A percentile compares a stretch with the other conserved stretches of the same genome.
phyloP scores from a whole-genome alignment of 2,888 invertebrate genomes.

The Zhengitettix transpicula region DNA sequence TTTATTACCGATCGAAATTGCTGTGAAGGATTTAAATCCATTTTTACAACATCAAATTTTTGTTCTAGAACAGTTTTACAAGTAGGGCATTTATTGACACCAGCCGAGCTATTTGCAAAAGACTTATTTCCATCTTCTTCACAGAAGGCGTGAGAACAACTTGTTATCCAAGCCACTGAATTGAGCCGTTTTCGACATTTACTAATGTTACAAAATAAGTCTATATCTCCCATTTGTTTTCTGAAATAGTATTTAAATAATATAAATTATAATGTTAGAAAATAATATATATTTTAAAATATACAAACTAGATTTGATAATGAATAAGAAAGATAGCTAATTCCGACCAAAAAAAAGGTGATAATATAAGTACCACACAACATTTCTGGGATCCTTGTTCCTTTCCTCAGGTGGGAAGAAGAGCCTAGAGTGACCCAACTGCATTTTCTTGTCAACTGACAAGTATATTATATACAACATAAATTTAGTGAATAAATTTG shows the following conservation, averaged over 20 bases:
- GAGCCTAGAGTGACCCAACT: no score
- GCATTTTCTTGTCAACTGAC: no score
- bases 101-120: neutral
- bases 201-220: slow-evolving; percentile 24
- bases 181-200: slow-evolving; percentile 23
- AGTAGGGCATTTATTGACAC: slow-evolving; percentile 16
- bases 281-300: no score
- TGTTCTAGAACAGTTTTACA: slow-evolving; percentile 19
- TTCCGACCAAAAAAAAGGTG: no score
- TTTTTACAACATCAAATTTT: slow-evolving; percentile 23
- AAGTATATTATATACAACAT: no score
- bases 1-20: slow-evolving; percentile 23
- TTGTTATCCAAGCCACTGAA: slow-evolving; percentile 23
- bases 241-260: neutral
- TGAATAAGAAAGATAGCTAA: no score
- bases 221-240: slow-evolving; percentile 17
- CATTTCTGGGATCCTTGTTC: no score
- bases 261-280: no score
- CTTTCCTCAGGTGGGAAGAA: no score
- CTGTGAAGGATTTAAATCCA: slow-evolving; percentile 26
- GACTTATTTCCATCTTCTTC: slow-evolving; percentile 15
- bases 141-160: slow-evolving; percentile 20
- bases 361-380: no score
- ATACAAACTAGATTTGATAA: no score
- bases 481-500: no score